Percentiles rank a stretch among this genome's conserved stretches.
Evolutionary conservation across 2,113 vertebrate species (phyloP).

Genomic region (Phainopepla nitens): DNA sequence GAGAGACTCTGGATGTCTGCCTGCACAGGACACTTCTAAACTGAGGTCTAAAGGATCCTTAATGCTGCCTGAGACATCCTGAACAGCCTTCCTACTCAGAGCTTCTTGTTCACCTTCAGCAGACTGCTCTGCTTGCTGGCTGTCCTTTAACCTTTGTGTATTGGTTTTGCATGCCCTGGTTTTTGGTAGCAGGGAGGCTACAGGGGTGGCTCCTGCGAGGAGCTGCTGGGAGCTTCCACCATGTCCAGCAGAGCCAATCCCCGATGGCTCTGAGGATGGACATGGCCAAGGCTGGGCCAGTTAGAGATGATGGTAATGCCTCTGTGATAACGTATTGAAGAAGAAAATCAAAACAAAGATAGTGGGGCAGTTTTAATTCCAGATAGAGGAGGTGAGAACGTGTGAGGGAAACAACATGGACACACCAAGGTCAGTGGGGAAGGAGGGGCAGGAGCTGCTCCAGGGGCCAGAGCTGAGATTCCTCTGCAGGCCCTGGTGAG

Average conservation of each 20-base stretch:
- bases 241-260: background rate
- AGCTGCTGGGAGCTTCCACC: background rate
- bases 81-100: background rate
- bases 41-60: background rate
- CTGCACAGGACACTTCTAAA: background rate
- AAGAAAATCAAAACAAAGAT: background rate
- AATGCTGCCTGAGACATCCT: background rate
- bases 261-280: background rate
- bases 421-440: too few species aligned
- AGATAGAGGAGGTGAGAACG: background rate
- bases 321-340: background rate
- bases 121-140: background rate
- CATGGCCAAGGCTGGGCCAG: background rate
- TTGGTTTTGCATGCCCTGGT: background rate
- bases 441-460: background rate
- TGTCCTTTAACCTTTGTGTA: background rate
- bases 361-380: background rate
- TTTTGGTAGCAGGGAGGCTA: fast-evolving
- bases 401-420: background rate
- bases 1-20: background rate
- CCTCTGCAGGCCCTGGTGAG: background rate
- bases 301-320: fast-evolving
- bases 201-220: background rate
- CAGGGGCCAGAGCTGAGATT: fast-evolving
- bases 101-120: background rate